phyloP scores from a whole-genome alignment of 2,888 invertebrate species.

The Nasonovia ribisnigri region DNA sequence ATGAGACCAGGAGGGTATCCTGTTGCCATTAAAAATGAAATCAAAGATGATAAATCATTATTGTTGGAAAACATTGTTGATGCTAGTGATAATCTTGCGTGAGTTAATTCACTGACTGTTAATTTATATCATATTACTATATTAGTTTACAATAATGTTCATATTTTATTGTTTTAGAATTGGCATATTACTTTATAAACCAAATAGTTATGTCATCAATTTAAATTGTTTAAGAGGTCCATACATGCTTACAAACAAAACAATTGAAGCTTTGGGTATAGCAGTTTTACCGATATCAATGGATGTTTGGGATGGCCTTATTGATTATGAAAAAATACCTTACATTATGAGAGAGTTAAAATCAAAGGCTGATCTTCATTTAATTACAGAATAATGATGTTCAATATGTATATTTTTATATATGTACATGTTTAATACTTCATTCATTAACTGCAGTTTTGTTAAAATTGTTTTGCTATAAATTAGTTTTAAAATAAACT shows the following conservation, averaged over 20 bases:
- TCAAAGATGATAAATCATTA: neutral
- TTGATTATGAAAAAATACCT: conserved; percentile 75
- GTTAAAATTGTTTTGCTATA: neutral
- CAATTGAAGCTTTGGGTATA: conserved; percentile 75
- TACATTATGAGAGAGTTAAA: conserved; percentile 73
- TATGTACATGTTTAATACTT: neutral
- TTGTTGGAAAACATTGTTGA: conserved; percentile 38
- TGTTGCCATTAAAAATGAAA: conserved; percentile 30
- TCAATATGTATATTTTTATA: neutral
- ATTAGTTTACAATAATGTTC: neutral
- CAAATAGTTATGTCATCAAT: conserved; percentile 62
- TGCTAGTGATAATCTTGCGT: conserved; percentile 21
- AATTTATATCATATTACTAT: neutral
- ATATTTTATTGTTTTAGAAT: conserved; percentile 54
- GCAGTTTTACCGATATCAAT: conserved; percentile 74
- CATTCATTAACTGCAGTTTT: neutral
- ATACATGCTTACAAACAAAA: conserved; percentile 30
- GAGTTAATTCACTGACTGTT: neutral
- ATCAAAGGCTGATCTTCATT: neutral
- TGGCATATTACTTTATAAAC: conserved; percentile 29
- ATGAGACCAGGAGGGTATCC: conserved; percentile 57
- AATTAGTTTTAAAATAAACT: neutral
- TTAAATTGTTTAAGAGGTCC: conserved; percentile 60
- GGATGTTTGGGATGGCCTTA: conserved; percentile 73
- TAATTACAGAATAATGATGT: neutral